Percentiles rank a stretch among this genome's conserved stretches.
These are phyloP conservation scores for Cerastoderma edule DNA, from an alignment of 2,888 invertebrate species.

Conservation along the genomic window DNA sequence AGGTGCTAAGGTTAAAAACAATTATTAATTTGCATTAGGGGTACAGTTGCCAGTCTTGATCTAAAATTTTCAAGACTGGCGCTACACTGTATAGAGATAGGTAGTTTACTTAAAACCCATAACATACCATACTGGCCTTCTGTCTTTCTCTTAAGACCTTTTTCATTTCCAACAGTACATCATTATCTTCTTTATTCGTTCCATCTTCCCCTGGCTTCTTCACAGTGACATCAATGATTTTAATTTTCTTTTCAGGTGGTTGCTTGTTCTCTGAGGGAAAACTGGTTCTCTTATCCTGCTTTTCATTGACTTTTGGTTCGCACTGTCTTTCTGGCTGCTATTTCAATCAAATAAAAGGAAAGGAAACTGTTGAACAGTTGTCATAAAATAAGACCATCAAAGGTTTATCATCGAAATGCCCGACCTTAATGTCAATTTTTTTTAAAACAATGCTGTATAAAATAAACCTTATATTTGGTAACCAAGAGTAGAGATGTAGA, in stretches of 20 bases:
- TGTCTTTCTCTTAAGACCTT: conserved; percentile 62
- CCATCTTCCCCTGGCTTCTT: not conserved
- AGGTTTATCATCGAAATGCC: not conserved
- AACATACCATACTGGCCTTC: conserved; percentile 66
- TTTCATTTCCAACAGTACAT: conserved; percentile 58
- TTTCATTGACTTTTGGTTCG: not conserved
- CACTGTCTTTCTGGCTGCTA: not conserved
- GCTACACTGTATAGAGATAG: not conserved
- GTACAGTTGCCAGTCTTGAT: not conserved
- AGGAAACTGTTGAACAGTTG: not conserved
- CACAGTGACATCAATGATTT: not conserved
- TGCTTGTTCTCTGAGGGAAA: no score
- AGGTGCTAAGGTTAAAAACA: not conserved
- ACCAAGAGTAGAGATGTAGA: no score
- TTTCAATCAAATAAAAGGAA: not conserved
- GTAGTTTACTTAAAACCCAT: not conserved
- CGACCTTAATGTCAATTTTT: not conserved
- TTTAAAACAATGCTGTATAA: no score
- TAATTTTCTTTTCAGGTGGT: not conserved
- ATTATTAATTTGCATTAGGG: not conserved
- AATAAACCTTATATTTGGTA: no score
- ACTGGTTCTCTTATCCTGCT: not conserved
- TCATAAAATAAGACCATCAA: not conserved
- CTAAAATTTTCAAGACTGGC: not conserved
- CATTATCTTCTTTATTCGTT: conserved; percentile 30